These are phyloP conservation scores for Melanogrammus aeglefinus DNA, from an alignment of 2,797 vertebrate genomes.

Conservation along the genomic window DNA sequence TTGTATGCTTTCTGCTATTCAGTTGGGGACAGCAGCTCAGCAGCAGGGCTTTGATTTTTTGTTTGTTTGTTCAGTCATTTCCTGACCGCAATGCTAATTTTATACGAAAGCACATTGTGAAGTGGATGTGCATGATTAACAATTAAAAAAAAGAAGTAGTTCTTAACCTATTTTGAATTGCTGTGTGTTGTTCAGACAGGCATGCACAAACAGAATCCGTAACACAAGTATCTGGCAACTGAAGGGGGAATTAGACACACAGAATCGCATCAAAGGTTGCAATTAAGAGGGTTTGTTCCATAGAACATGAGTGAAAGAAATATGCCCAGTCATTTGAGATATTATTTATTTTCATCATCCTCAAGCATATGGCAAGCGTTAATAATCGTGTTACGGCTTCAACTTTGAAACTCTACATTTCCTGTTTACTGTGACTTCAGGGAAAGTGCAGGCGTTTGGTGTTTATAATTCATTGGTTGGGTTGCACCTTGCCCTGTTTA, in stretches of 20 bases:
- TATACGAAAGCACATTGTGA: slow-evolving; percentile 17
- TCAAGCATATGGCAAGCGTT: slow-evolving; percentile 50
- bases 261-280: slow-evolving; percentile 69
- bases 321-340: slow-evolving; percentile 57
- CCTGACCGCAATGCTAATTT: slow-evolving; percentile 3
- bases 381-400: slow-evolving; percentile 60
- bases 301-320: slow-evolving; percentile 63
- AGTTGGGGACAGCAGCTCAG: slow-evolving; percentile 19
- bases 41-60: slow-evolving; percentile 1
- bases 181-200: slow-evolving; percentile 24
- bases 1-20: not conserved
- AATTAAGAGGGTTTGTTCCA: slow-evolving; percentile 67
- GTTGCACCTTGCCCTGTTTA: slow-evolving; percentile 8
- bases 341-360: slow-evolving; percentile 69
- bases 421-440: slow-evolving; percentile 45
- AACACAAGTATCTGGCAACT: slow-evolving; percentile 48
- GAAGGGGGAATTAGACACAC: slow-evolving; percentile 69
- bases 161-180: slow-evolving; percentile 48
- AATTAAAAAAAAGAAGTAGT: slow-evolving; percentile 30
- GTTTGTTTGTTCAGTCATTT: not conserved
- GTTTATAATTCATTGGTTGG: slow-evolving; percentile 23
- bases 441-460: slow-evolving; percentile 46
- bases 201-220: slow-evolving; percentile 29
- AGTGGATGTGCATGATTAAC: slow-evolving; percentile 37
- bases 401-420: slow-evolving; percentile 55